These are phyloP conservation scores for Pelagia noctiluca DNA, from an alignment of 30 jellyfish, hydroid and myxozoan genomes.

Conservation along the genomic window DNA sequence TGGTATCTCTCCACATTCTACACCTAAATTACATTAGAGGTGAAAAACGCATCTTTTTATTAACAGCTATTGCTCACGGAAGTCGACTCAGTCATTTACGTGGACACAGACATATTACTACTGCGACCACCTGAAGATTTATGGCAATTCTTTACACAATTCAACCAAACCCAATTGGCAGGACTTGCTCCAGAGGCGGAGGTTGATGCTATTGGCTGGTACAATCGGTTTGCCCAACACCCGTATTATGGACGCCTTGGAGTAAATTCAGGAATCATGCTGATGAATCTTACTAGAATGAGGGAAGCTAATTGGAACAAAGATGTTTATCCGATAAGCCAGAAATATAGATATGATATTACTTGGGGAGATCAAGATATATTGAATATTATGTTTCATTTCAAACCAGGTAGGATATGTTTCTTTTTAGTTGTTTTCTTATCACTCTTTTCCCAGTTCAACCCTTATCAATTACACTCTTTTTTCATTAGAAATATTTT, in stretches of 20 bases:
- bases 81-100: constrained; percentile 84
- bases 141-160: constrained; percentile 68
- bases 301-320: constrained; percentile 70
- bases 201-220: constrained; percentile 85
- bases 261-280: constrained; percentile 90
- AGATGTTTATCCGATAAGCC: constrained; percentile 59
- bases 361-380: constrained; percentile 95
- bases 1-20: too few species aligned
- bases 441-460: too few species aligned
- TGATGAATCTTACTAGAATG: constrained; percentile 93
- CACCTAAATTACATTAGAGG: too few species aligned
- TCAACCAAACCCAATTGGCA: constrained; percentile 73
- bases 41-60: background rate
- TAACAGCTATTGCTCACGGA: constrained; percentile 56
- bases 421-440: too few species aligned
- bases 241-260: constrained; percentile 85
- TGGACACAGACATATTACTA: constrained; percentile 89
- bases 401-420: constrained; percentile 66
- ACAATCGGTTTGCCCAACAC: constrained; percentile 74
- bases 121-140: constrained; percentile 88
- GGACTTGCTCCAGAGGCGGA: constrained; percentile 91
- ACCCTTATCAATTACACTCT: too few species aligned
- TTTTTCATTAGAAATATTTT: too few species aligned
- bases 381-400: constrained; percentile 78
- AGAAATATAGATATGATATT: constrained; percentile 53